A percentile compares a stretch with the other conserved stretches of the same genome.
phyloP scores from a whole-genome alignment of 2,888 invertebrate species.

The Trichopoda pennipes region DNA sequence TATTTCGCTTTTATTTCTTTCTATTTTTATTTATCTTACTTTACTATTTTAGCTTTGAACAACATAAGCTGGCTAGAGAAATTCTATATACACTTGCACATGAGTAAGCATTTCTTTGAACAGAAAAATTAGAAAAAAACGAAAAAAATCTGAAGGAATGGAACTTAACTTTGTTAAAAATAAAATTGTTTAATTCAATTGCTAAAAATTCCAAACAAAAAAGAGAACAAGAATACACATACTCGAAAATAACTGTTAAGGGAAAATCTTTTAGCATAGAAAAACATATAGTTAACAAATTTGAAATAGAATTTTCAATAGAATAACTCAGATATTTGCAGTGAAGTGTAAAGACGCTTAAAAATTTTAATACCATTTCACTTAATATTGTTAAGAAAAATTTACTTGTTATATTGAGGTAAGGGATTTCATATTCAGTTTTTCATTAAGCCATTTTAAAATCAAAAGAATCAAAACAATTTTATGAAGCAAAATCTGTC shows the following conservation, averaged over 20 bases:
- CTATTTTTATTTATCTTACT: not conserved
- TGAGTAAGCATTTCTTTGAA: conserved; percentile 59
- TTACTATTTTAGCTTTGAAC: conserved; percentile 17
- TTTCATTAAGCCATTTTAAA: too few species aligned
- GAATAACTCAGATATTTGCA: not conserved
- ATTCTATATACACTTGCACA: conserved; percentile 61
- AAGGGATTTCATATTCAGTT: too few species aligned
- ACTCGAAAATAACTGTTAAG: conserved; percentile 2
- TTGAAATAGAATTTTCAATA: not conserved
- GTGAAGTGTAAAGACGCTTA: not conserved
- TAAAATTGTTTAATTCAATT: conserved; percentile 59
- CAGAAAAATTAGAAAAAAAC: conserved; percentile 28
- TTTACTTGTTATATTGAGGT: too few species aligned
- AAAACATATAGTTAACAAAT: not conserved
- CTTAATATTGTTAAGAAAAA: too few species aligned
- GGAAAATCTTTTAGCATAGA: not conserved
- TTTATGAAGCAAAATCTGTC: too few species aligned
- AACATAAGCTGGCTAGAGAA: conserved; percentile 45
- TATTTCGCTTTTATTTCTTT: conserved; percentile 20
- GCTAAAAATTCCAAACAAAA: conserved; percentile 24
- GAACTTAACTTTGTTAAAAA: conserved; percentile 44
- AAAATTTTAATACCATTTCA: too few species aligned
- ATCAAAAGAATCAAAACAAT: too few species aligned
- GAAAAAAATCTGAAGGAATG: conserved; percentile 34
- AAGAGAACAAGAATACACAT: conserved; percentile 4